Evolutionary conservation across 2,113 vertebrate species (phyloP).

Genomic region (Heloderma charlesbogerti): DNA sequence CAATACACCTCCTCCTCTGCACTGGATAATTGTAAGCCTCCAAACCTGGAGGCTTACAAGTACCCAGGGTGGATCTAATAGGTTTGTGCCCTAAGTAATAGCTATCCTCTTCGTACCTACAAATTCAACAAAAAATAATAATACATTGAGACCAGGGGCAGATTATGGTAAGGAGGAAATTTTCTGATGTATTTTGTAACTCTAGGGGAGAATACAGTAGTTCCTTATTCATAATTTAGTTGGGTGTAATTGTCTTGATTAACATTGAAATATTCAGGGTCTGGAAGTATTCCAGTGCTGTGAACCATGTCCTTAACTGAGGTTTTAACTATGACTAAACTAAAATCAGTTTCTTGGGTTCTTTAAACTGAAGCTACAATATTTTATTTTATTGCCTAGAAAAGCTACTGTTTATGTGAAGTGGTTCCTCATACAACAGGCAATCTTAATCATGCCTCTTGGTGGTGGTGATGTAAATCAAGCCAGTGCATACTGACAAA

Average conservation of each 20-base stretch:
- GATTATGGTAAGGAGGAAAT: constrained; percentile 4
- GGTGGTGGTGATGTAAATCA: background rate
- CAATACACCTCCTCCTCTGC: too few species aligned
- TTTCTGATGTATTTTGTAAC: background rate
- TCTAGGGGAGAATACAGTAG: constrained; percentile 1
- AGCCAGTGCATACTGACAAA: background rate
- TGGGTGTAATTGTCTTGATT: constrained; percentile 2
- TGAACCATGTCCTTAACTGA: background rate
- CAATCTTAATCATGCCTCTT: background rate
- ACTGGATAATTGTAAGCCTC: too few species aligned
- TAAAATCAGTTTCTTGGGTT: constrained; percentile 9
- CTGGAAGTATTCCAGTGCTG: background rate
- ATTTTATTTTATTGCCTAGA: constrained; percentile 13
- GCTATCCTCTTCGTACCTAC: background rate
- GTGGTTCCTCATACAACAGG: background rate
- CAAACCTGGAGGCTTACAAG: too few species aligned
- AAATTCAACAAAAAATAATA: constrained; percentile 24
- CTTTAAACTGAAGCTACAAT: background rate
- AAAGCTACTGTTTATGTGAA: background rate
- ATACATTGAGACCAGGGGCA: constrained; percentile 19
- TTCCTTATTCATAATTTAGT: background rate
- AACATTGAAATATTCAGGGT: background rate
- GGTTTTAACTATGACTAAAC: constrained; percentile 28
- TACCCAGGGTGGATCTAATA: too few species aligned
- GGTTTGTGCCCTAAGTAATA: too few species aligned